Evolutionary conservation across 2,888 invertebrate genomes (phyloP), one percentile per base, ranked within the genome.

Genomic region (Polyommatus iphigenia): DNA sequence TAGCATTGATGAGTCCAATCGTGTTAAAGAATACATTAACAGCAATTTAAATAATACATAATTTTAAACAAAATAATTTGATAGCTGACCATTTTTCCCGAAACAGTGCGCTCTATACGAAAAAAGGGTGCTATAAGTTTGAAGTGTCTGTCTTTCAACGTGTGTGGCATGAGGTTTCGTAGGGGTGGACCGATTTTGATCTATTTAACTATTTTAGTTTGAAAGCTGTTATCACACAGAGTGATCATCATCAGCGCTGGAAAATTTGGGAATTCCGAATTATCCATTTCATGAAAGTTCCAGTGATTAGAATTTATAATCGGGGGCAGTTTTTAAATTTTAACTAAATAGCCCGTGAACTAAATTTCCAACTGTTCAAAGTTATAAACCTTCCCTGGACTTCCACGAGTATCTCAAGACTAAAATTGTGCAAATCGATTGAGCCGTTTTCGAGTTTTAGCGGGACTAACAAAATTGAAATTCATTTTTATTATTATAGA

Each of bases 1-100:
- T 62, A 62, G 8, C 62, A 62, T 62, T 62, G 62, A 62, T 62
- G 62, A 62, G 62, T 24, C 24, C 20, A 24, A 62, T 62, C 62
- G 62, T 62, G 62, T 20, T 62, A 13, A 10, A 59, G 20, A 59
- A 59, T 59, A 59, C 8, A n/a, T 20, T 59, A n/a, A 20, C 20
- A 59, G 20, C 20, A 59, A 59, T 59, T 59, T 20, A 59, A 3
- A 59, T 59, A 13, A 13, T 62, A 62, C 13, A 20, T 4, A 24
- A 13, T 13, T 24, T 24, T 13, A 62, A 62, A 62, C 62, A 15
- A 18, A 54, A 5, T 18, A 18, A 57, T 7, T 57, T 57, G 2
- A 20, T 57, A 7, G n/a, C n/a, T 57, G 18, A n/a, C 5, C 2
- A 18, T n/a, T 20, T n/a, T 57, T 57, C 6, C 57, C 57, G 57